phyloP scores from a whole-genome alignment of 23 tunicate species.

The Halocynthia roretzi region DNA sequence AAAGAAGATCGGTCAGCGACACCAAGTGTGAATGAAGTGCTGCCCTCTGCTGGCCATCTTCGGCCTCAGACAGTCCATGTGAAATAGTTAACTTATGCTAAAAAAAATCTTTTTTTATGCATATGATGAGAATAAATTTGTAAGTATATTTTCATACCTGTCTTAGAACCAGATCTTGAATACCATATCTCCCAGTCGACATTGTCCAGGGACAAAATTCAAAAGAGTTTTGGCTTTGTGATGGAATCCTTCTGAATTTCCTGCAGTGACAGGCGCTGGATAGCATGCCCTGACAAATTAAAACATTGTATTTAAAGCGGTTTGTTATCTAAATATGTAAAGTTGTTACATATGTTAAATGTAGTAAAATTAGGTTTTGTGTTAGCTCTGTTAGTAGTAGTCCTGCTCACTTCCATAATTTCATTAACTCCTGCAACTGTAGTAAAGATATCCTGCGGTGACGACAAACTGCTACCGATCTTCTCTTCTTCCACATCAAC shows the following conservation, averaged over 20 bases:
- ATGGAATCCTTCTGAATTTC: neutral
- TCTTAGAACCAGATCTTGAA: conserved; percentile 31
- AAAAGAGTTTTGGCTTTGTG: neutral
- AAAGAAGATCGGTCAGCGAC: conserved; percentile 45
- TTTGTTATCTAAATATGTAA: too few species aligned
- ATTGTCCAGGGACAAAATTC: conserved; percentile 79
- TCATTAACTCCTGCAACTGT: conserved; percentile 43
- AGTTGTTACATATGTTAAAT: too few species aligned
- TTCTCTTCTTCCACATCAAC: conserved; percentile 52
- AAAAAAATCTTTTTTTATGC: neutral
- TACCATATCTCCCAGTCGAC: conserved; percentile 28
- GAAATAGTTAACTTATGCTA: conserved; percentile 48
- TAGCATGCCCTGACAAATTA: conserved; percentile 34
- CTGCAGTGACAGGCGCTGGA: conserved; percentile 35
- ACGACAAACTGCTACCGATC: conserved; percentile 22
- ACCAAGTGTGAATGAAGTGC: conserved; percentile 35
- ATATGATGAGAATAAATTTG: neutral
- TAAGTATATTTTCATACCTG: conserved; percentile 26
- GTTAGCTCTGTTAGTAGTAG: too few species aligned
- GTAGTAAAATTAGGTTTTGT: too few species aligned
- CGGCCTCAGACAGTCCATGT: conserved; percentile 55
- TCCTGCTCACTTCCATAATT: conserved; percentile 42
- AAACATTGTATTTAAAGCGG: neutral
- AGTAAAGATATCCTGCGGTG: conserved; percentile 39
- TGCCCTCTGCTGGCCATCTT: conserved; percentile 66